Conservation (phyloP, 2,888 invertebrate genomes). For the Drosophila picticornis region DNA sequence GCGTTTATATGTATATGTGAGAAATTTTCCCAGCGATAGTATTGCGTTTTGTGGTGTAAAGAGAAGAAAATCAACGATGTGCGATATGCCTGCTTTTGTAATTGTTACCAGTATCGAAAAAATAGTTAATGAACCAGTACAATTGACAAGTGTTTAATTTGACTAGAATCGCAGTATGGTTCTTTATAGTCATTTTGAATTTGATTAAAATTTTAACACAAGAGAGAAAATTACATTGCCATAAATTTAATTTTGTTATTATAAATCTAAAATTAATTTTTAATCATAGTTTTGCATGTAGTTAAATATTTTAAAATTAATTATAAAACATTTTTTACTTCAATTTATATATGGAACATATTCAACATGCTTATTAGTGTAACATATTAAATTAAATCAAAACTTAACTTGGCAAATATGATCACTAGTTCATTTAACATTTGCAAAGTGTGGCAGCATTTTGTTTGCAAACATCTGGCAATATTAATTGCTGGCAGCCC, state of each 20-base stretch:
- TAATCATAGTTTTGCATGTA: neutral
- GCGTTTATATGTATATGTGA: constrained; percentile 10
- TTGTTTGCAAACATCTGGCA: constrained; percentile 19
- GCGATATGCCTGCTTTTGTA: constrained; percentile 4
- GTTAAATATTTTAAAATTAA: neutral
- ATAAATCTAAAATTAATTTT: neutral
- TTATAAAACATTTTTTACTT: neutral
- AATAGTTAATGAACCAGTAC: neutral
- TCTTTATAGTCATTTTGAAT: neutral
- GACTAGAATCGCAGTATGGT: neutral
- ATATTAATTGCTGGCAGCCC: constrained; percentile 39
- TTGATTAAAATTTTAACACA: neutral
- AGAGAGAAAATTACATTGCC: neutral
- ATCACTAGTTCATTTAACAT: neutral
- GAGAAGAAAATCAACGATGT: constrained; percentile 1
- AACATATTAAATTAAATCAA: neutral
- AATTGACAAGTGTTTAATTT: neutral
- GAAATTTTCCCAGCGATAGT: constrained; percentile 20
- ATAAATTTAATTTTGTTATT: neutral
- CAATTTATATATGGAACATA: neutral
- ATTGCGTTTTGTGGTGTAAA: constrained; percentile 2
- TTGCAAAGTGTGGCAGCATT: constrained; percentile 10
- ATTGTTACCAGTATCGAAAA: constrained; percentile 1
- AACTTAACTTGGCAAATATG: neutral
- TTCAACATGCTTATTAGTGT: neutral